phyloP scores from a whole-genome alignment of 2,113 vertebrate species.

The Addax nasomaculatus region DNA sequence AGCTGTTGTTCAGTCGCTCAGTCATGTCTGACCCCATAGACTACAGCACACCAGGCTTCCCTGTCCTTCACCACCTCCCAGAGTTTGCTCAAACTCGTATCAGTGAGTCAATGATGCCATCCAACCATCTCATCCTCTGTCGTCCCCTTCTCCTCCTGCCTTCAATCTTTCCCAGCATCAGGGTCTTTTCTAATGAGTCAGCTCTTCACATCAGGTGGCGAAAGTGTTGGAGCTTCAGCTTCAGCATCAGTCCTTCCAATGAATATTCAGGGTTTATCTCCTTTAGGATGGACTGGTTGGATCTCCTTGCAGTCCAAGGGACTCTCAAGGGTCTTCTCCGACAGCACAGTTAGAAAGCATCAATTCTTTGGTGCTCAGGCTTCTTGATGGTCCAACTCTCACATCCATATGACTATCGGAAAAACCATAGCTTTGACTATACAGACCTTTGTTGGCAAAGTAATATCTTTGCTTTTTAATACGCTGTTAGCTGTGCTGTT shows the following conservation, averaged over 20 bases:
- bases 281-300: neutral
- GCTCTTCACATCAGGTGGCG: neutral
- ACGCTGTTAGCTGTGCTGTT: neutral
- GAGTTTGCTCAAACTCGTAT: neutral
- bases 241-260: neutral
- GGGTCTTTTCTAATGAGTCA: neutral
- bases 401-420: neutral
- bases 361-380: neutral
- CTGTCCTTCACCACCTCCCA: neutral
- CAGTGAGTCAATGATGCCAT: neutral
- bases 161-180: neutral
- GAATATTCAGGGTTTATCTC: neutral
- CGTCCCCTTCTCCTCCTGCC: neutral
- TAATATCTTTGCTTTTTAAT: neutral
- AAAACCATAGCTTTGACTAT: neutral
- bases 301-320: neutral
- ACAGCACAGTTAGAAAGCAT: neutral
- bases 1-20: neutral
- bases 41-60: neutral
- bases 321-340: neutral
- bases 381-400: neutral
- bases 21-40: neutral
- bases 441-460: neutral
- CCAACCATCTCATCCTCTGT: neutral
- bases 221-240: neutral